These are phyloP conservation scores for Gymnosoma rotundatum DNA, from an alignment of 2,888 invertebrate genomes.

Conservation along the genomic window DNA sequence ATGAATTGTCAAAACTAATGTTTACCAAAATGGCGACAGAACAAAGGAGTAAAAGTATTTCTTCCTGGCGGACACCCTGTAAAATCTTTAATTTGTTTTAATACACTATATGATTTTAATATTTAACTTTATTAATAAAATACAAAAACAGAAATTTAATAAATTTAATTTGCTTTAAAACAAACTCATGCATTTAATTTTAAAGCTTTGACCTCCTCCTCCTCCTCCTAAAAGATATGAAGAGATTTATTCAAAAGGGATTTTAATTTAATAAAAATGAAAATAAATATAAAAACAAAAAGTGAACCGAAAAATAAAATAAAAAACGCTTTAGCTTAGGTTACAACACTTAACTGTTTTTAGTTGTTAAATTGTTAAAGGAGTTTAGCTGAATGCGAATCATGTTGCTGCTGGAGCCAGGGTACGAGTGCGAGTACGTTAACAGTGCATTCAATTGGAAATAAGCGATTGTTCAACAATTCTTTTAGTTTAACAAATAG, in stretches of 20 bases:
- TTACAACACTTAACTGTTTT: constrained; percentile 62
- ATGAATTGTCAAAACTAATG: no score
- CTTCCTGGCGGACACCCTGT: no score
- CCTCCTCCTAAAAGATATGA: constrained; percentile 14
- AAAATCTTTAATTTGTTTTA: no score
- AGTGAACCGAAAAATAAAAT: not conserved
- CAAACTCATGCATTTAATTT: no score
- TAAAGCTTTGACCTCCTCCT: constrained; percentile 14
- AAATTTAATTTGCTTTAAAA: no score
- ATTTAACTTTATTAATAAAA: no score
- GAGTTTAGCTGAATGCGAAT: constrained; percentile 57
- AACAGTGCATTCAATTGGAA: constrained; percentile 67
- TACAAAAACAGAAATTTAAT: no score
- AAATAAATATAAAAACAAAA: not conserved
- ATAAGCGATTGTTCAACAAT: constrained; percentile 68
- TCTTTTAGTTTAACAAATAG: constrained; percentile 57
- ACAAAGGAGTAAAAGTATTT: no score
- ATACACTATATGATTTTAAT: no score
- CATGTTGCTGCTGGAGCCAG: constrained; percentile 8
- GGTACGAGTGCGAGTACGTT: constrained; percentile 49
- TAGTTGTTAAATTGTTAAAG: constrained; percentile 55
- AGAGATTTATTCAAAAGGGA: constrained; percentile 43
- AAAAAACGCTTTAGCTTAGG: constrained; percentile 64
- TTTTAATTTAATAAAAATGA: constrained; percentile 38
- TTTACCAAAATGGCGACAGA: no score